A percentile compares a stretch with the other conserved stretches of the same genome.
Evolutionary conservation across 2,888 invertebrate species (phyloP).

Genomic region (Orchestes rusci): DNA sequence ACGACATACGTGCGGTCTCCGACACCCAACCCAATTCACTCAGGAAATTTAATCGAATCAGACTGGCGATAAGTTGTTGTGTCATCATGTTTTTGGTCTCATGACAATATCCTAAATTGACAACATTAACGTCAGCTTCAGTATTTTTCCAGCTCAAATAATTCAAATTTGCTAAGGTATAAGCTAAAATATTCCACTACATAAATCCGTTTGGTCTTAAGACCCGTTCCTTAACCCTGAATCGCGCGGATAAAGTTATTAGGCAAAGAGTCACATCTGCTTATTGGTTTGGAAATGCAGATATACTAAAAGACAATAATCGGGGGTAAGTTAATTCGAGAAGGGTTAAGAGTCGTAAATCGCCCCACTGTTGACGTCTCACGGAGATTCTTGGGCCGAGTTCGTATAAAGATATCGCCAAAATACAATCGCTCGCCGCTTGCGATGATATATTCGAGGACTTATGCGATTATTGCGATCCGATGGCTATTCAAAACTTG

Average conservation of each 20-base stretch:
- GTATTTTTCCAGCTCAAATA: too few relatives aligned
- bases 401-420: slow-evolving; percentile 37
- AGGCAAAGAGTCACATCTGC: slow-evolving; percentile 34
- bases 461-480: slow-evolving; percentile 38
- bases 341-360: slow-evolving; percentile 40
- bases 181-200: slow-evolving; percentile 13
- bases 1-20: too few relatives aligned
- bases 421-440: slow-evolving; percentile 37
- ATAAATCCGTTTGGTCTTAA: slow-evolving; percentile 20
- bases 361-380: slow-evolving; percentile 31
- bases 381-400: slow-evolving; percentile 38
- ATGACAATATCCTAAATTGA: too few relatives aligned
- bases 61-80: too few relatives aligned
- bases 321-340: slow-evolving; percentile 29
- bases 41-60: too few relatives aligned
- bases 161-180: too few relatives aligned
- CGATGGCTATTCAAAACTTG: slow-evolving; percentile 29
- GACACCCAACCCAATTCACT: too few relatives aligned
- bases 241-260: slow-evolving; percentile 28
- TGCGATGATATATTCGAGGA: slow-evolving; percentile 38
- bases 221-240: slow-evolving; percentile 23
- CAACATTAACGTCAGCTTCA: too few relatives aligned
- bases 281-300: slow-evolving; percentile 39
- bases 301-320: slow-evolving; percentile 33
- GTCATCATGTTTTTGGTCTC: too few relatives aligned